A percentile compares a stretch with the other conserved stretches of the same genome.
Conservation (phyloP, 2,113 vertebrate species). For the Gasterosteus nipponicus region DNA sequence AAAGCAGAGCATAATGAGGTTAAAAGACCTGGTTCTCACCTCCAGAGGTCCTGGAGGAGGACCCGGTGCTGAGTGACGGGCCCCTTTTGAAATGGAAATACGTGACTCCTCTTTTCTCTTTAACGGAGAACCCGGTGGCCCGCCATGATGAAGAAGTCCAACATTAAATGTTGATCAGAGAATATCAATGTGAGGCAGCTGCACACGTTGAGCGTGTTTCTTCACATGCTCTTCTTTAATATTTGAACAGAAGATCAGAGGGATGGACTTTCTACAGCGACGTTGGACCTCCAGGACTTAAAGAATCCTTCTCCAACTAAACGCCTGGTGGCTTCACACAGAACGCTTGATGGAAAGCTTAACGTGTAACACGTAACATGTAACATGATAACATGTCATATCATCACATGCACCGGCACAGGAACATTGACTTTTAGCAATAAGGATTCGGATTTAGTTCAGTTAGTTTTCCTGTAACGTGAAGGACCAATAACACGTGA, state of each 20-base stretch:
- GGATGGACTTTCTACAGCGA: background rate
- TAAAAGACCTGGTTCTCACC: constrained; percentile 73
- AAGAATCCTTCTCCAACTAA: background rate
- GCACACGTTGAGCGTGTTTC: constrained; percentile 6
- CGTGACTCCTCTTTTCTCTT: constrained; percentile 38
- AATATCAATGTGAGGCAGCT: constrained; percentile 48
- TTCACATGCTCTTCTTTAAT: constrained; percentile 27
- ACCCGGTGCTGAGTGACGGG: constrained; percentile 60
- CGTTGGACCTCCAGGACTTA: background rate
- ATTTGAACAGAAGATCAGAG: constrained; percentile 48
- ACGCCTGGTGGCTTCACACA: too few relatives aligned
- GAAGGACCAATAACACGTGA: too few relatives aligned
- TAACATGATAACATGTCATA: too few relatives aligned
- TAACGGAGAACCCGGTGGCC: constrained; percentile 74
- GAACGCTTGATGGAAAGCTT: too few relatives aligned
- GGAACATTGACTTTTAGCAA: too few relatives aligned
- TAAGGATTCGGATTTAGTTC: too few relatives aligned
- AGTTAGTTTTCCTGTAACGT: background rate
- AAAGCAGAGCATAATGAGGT: constrained; percentile 77
- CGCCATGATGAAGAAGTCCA: constrained; percentile 57
- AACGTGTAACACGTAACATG: too few relatives aligned
- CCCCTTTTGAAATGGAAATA: constrained; percentile 78
- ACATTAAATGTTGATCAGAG: constrained; percentile 59
- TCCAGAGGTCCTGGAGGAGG: constrained; percentile 52
- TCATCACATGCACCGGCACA: too few relatives aligned